Evolutionary conservation across 2,113 vertebrate species (phyloP), one percentile per base, ranked within the genome.

Genomic region (Tychaedon coryphoeus): DNA sequence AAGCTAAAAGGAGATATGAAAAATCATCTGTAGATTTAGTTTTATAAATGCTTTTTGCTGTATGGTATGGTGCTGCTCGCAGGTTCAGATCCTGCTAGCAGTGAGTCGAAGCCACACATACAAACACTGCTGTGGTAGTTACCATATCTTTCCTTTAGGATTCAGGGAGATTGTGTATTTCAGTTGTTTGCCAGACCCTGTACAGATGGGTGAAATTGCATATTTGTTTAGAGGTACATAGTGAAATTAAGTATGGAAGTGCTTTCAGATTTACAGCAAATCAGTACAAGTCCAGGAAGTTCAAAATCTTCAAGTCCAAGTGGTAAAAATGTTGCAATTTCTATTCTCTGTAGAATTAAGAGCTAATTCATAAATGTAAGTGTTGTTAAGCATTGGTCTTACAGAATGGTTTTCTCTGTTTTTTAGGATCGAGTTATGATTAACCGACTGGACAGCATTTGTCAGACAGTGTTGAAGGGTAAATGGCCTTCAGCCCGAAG

Each of bases 391-490:
- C 54, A 5, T 8, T 73, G 29, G 1, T 16, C 15, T 76, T 42
- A 34, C 2, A 33, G 16, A 70, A 53, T 5, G 3, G 3, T 20
- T 86, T 58, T 36, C 10, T 86, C 43, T n/a, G 8, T 14, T 57
- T 75, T 92, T 51, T 85, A 99, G 99, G 99, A 99, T 96, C 99
- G 99, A 5, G 99, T 99, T 71, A 99, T 99, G 98, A 99, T 99
- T 96, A 99, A 99, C 96, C 98, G 99, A 13, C 97, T 99, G 93
- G 99, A 99, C 97, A 99, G 99, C 93, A 99, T 99, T 97, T 99
- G 99, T 98, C 99, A 99, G 95, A 99, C 99, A 17, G 98, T 99
- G 94, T 96, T 99, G 88, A 99, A 99, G 97, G 99, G 99, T 71
- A 99, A 99, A 97, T 99, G 99, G 99, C 99, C 99, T 29, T 98